These are phyloP conservation scores for Streblospio benedicti DNA, from an alignment of 1,140 invertebrate species.

Conservation along the genomic window DNA sequence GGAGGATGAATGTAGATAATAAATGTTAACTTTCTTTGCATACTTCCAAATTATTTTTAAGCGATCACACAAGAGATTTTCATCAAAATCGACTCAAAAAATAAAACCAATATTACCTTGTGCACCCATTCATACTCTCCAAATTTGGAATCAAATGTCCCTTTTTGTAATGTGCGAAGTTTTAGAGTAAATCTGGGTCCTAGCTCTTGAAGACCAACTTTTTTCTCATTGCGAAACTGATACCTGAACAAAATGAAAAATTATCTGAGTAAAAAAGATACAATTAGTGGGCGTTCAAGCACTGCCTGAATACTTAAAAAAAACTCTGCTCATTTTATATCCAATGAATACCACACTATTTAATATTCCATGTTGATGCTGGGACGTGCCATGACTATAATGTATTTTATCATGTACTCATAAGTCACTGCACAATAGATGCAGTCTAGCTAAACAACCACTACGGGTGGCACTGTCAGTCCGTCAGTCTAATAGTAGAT, in stretches of 20 bases:
- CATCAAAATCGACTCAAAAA: neutral
- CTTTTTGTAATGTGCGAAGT: conserved; percentile 84
- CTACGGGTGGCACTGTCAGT: too few species aligned
- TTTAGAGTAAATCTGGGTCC: conserved; percentile 93
- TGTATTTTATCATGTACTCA: too few species aligned
- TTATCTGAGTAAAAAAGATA: neutral
- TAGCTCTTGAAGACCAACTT: conserved; percentile 78
- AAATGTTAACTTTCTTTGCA: neutral
- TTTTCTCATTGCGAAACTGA: conserved; percentile 77
- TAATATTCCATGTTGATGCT: too few species aligned
- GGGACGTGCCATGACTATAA: too few species aligned
- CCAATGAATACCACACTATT: too few species aligned
- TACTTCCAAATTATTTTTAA: neutral
- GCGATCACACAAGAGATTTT: neutral
- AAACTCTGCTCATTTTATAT: too few species aligned
- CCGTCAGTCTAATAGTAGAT: too few species aligned
- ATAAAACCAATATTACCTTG: conserved; percentile 54
- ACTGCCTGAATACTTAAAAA: neutral
- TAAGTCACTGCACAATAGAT: too few species aligned
- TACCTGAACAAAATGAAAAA: conserved; percentile 57
- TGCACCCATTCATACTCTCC: conserved; percentile 97
- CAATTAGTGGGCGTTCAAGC: neutral
- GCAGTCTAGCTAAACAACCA: too few species aligned
- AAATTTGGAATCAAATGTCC: conserved; percentile 91
- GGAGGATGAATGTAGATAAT: neutral